Conservation (phyloP, 2,113 vertebrate genomes). For the Microtus richardsoni region DNA sequence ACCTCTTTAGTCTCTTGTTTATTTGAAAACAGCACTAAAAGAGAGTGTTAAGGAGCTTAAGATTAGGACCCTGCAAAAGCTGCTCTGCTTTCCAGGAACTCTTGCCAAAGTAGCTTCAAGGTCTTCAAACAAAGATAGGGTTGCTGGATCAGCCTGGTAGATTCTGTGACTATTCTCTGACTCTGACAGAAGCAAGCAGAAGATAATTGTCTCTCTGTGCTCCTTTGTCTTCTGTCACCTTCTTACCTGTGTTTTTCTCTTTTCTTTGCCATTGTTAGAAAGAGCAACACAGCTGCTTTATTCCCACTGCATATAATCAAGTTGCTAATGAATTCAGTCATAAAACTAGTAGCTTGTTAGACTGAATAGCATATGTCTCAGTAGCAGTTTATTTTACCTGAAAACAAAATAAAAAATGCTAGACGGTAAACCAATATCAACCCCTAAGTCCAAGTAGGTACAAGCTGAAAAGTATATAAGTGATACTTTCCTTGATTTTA, state of each 20-base stretch:
- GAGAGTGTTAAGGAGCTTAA: neutral
- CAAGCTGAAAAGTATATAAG: neutral
- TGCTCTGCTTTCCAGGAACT: neutral
- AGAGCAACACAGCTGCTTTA: neutral
- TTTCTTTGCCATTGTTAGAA: neutral
- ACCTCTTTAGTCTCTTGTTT: neutral
- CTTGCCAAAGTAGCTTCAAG: neutral
- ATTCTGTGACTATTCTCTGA: neutral
- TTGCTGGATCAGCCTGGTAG: neutral
- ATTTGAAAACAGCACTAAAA: neutral
- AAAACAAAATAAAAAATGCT: neutral
- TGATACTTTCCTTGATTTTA: neutral
- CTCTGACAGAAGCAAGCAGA: neutral
- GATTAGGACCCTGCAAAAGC: neutral
- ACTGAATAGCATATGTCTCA: neutral
- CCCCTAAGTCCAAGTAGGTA: neutral
- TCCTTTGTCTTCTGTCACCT: neutral
- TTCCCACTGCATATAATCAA: neutral
- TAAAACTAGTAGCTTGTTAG: neutral
- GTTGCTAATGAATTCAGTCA: neutral
- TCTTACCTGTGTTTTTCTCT: neutral
- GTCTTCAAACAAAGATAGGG: neutral
- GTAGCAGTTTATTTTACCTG: neutral
- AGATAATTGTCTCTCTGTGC: neutral
- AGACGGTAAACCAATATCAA: neutral